phyloP scores from a whole-genome alignment of 2,797 vertebrate species.

The Onychomys arenicola region DNA sequence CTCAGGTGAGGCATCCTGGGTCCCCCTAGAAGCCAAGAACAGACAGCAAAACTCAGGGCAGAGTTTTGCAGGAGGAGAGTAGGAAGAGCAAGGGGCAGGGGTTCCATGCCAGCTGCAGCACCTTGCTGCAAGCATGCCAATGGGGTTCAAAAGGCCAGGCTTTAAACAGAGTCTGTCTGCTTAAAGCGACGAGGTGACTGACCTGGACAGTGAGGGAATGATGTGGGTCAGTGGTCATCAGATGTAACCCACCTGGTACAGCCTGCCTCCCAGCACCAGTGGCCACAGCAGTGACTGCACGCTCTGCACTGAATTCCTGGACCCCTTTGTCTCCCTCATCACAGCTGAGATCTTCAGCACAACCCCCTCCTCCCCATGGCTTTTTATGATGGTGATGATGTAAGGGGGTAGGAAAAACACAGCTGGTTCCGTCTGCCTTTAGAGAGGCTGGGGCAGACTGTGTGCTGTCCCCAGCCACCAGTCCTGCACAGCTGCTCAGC shows the following conservation, averaged over 20 bases:
- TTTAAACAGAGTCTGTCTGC: constrained; percentile 46
- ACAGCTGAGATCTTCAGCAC: constrained; percentile 69
- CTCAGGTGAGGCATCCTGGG: not conserved
- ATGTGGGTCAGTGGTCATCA: not conserved
- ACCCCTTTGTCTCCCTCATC: constrained; percentile 63
- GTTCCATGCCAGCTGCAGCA: not conserved
- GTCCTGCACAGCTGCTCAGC: constrained; percentile 64
- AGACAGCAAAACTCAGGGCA: not conserved
- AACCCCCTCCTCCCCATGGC: not conserved
- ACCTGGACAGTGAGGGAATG: constrained; percentile 40
- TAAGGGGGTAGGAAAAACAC: constrained; percentile 82
- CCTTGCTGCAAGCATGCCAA: not conserved
- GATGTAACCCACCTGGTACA: not conserved
- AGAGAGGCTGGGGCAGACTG: constrained; percentile 50
- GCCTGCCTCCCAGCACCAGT: not conserved
- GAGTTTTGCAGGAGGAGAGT: too few relatives aligned
- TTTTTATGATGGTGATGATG: constrained; percentile 79
- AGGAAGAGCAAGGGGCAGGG: not conserved
- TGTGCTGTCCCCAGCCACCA: constrained; percentile 56
- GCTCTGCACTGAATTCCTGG: not conserved
- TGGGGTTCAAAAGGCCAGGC: constrained; percentile 28
- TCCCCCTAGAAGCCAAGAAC: not conserved
- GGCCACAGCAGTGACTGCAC: not conserved
- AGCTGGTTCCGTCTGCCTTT: constrained; percentile 70
- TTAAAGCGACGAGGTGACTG: constrained; percentile 59